Evolutionary conservation across 1,140 invertebrate genomes (phyloP).

Genomic region (Trachelipus rathkii): DNA sequence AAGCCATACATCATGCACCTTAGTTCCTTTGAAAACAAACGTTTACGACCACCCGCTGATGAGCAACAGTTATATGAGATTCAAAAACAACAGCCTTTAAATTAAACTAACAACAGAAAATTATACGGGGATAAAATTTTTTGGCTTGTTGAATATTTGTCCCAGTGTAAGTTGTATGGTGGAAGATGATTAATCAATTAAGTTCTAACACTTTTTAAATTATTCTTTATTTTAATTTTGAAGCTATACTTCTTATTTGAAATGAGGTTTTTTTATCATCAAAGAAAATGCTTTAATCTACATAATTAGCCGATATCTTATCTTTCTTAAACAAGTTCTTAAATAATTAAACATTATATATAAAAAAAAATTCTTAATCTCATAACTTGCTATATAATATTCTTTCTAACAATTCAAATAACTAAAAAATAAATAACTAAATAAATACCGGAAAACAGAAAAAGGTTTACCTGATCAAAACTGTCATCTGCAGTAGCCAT

Average conservation of each 20-base stretch:
- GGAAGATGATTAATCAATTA: too few species aligned
- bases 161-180: too few species aligned
- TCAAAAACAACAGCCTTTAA: constrained; percentile 39
- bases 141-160: constrained; percentile 6
- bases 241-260: too few species aligned
- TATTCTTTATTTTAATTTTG: too few species aligned
- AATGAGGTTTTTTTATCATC: too few species aligned
- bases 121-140: constrained; percentile 23
- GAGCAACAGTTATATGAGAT: constrained; percentile 29
- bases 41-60: constrained; percentile 61
- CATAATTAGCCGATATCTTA: neutral
- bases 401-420: neutral
- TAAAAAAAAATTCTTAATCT: neutral
- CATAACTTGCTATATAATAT: neutral
- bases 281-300: neutral
- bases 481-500: constrained; percentile 41
- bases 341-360: neutral
- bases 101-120: constrained; percentile 36
- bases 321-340: too few species aligned
- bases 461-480: constrained; percentile 34
- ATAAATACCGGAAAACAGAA: too few species aligned
- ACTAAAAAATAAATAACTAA: too few species aligned
- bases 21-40: constrained; percentile 84
- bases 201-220: too few species aligned
- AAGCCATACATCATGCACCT: constrained; percentile 99